Evolutionary conservation across 2,888 invertebrate genomes (phyloP).

Genomic region (Mylabris sibirica): DNA sequence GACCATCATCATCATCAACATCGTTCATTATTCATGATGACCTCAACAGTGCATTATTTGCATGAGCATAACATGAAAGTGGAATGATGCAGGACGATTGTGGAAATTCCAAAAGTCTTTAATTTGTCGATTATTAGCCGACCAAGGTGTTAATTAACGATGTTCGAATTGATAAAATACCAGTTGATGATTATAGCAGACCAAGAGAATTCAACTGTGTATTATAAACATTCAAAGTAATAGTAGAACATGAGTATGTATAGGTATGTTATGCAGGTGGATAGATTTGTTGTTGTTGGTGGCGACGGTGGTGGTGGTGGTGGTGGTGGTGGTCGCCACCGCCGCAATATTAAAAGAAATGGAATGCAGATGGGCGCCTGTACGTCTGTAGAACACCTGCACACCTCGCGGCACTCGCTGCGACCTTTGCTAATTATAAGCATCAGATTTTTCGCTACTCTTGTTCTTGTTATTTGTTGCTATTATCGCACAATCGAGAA

Average conservation of each 20-base stretch:
- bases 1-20: neutral
- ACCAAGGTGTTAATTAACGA: neutral
- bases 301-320: neutral
- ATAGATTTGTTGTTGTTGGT: conserved; percentile 6
- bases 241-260: conserved; percentile 26
- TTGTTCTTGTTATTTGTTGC: conserved; percentile 32
- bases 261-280: conserved; percentile 25
- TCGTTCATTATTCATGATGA: conserved; percentile 31
- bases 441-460: conserved; percentile 52
- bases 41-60: conserved; percentile 30
- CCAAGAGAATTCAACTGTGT: neutral
- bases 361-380: conserved; percentile 59
- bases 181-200: neutral
- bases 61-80: conserved; percentile 22
- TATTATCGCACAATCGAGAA: conserved; percentile 22
- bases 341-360: conserved; percentile 28
- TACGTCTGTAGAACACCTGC: conserved; percentile 59
- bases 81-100: too few relatives aligned
- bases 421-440: conserved; percentile 60
- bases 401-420: conserved; percentile 58
- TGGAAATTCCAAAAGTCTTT: neutral
- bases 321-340: neutral
- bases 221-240: neutral
- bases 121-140: neutral
- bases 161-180: neutral